Evolutionary conservation across 2,888 invertebrate species (phyloP).

Genomic region (Zygothrica quintamaculata): DNA sequence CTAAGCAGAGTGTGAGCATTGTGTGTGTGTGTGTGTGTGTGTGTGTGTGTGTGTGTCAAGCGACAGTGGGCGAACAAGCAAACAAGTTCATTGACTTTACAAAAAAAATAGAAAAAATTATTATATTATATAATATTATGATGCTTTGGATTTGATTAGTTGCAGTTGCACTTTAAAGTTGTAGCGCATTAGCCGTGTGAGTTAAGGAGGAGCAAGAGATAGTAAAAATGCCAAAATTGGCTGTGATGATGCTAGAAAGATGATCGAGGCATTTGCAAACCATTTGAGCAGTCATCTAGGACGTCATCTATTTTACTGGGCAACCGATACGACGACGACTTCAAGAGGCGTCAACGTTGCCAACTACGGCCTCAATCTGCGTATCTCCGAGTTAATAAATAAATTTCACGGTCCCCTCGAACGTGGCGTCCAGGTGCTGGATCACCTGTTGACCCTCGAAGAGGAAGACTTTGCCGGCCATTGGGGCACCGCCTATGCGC

Average conservation of each 20-base stretch:
- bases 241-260: constrained; percentile 68
- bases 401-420: constrained; percentile 85
- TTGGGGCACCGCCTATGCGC: constrained; percentile 83
- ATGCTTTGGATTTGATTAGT: constrained; percentile 17
- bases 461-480: constrained; percentile 84
- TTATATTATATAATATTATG: constrained; percentile 27
- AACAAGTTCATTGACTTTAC: constrained; percentile 18
- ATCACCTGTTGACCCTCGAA: constrained; percentile 88
- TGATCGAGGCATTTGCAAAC: constrained; percentile 84
- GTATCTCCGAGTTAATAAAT: constrained; percentile 86
- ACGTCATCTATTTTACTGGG: constrained; percentile 87
- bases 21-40: too few species aligned
- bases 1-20: constrained; percentile 10
- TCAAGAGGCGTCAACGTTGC: constrained; percentile 76
- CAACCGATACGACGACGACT: constrained; percentile 84
- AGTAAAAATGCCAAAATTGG: constrained; percentile 48
- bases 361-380: constrained; percentile 85
- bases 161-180: constrained; percentile 23
- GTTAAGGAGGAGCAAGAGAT: constrained; percentile 21
- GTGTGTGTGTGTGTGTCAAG: too few species aligned
- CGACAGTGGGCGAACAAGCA: background rate
- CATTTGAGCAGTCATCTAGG: constrained; percentile 85
- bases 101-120: too few species aligned
- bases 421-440: constrained; percentile 86
- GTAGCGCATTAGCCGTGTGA: constrained; percentile 30